phyloP scores from a whole-genome alignment of 2,113 vertebrate genomes.

The Festucalex cinctus region DNA sequence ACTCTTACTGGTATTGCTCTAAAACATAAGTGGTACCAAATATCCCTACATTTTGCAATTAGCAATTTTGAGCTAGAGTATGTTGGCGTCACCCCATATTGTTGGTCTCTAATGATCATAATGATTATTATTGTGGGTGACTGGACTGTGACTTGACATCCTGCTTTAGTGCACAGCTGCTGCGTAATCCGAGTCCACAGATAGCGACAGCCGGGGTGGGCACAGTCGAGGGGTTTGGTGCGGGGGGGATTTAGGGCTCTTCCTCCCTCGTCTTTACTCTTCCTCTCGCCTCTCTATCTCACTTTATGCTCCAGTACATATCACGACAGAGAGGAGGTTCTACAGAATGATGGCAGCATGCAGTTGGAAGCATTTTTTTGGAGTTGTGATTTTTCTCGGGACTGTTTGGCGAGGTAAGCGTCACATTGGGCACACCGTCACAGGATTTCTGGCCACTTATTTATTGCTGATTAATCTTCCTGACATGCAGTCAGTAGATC shows the following conservation, averaged over 20 bases:
- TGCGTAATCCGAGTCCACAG: slow-evolving; percentile 68
- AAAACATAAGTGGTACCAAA: no score
- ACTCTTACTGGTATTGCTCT: no score
- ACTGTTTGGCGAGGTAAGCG: slow-evolving; percentile 59
- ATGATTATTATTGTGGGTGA: slow-evolving; percentile 60
- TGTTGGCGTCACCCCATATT: slow-evolving; percentile 12
- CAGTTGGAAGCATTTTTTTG: slow-evolving; percentile 45
- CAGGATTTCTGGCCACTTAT: not conserved
- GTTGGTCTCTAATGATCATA: slow-evolving; percentile 42
- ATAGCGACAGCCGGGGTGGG: slow-evolving; percentile 67
- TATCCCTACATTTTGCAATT: no score
- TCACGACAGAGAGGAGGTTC: slow-evolving; percentile 17
- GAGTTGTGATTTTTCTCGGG: slow-evolving; percentile 44
- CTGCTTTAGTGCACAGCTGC: slow-evolving; percentile 64
- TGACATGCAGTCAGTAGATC: slow-evolving; percentile 5
- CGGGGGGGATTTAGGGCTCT: slow-evolving; percentile 55
- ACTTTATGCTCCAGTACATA: slow-evolving; percentile 35
- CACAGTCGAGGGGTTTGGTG: slow-evolving; percentile 45
- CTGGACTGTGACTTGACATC: slow-evolving; percentile 64
- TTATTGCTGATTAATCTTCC: slow-evolving; percentile 3
- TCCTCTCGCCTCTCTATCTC: slow-evolving; percentile 23
- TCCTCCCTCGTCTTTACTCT: slow-evolving; percentile 50
- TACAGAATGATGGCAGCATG: slow-evolving; percentile 47
- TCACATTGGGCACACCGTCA: slow-evolving; percentile 16
- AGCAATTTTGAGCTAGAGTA: no score